Base-by-base conservation (phyloP, 2,888 invertebrate genomes). In the Idaea biselata region DNA sequence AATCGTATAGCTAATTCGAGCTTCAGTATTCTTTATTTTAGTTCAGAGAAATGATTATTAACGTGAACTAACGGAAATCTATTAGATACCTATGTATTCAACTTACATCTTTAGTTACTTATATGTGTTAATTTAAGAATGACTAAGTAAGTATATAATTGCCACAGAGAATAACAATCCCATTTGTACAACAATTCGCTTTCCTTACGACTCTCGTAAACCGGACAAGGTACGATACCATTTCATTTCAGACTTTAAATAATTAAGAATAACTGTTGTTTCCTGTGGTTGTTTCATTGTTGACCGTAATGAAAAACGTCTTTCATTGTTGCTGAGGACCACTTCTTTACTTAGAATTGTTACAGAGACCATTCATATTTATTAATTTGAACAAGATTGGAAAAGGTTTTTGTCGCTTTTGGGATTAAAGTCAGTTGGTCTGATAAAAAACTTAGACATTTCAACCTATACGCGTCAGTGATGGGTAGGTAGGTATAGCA, bases 191-290 rank as follows among this genome's bases (percentile, higher is more conserved):
- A 44, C 44, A 8, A 44, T 44, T 44, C 44, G 14, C 44, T 8
- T 44, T 44, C 14, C 44, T 44, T 32, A 32, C 4, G 32, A 32
- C 32, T 11, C 44, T 44, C 44, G 44, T 44, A 44, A 44, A 44
- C 6, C 3, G 44, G 44, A 14, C 44, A 44, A 44, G 11, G 44
- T 44, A 44, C 55, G 57, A 61, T 58, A 60, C 32, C 7, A 55
- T 55, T 55, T 55, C 55, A 16, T 55, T 55, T 4, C 16, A 55
- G 55, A 55, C 55, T 55, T 55, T 55, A 16, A 55, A 55, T 55
- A 17, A 55, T 55, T 55, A 55, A 55, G 16, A 55, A 55, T 8
- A 55, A 55, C 44, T 44, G 44, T 44, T 44, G 44, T 54, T n/a
- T n/a, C n/a, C n/a, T n/a, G n/a, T n/a, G n/a, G n/a, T n/a, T n/a